A percentile compares a stretch with the other conserved stretches of the same genome.
Evolutionary conservation across 2,797 vertebrate species (phyloP).

Genomic region (Enteromius treurensis): DNA sequence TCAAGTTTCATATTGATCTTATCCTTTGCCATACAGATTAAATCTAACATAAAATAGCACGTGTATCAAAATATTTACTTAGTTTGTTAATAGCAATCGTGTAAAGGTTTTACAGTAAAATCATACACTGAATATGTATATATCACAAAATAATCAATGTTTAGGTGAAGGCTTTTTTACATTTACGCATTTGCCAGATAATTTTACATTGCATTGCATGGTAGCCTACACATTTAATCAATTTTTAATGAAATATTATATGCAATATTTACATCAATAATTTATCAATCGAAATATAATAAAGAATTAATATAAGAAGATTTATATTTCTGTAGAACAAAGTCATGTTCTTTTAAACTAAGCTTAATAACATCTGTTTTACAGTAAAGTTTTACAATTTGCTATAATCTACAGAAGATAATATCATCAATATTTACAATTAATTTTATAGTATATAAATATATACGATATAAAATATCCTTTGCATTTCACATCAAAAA

Average conservation of each 20-base stretch:
- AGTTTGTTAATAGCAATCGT: neutral
- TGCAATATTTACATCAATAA: neutral
- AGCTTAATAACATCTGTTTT: neutral
- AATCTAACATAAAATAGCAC: neutral
- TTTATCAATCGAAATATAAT: no score
- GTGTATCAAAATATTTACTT: neutral
- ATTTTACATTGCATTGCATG: neutral
- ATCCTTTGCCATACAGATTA: neutral
- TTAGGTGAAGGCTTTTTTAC: neutral
- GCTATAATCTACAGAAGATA: neutral
- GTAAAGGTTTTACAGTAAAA: neutral
- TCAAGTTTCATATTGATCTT: neutral
- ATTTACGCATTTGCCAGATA: neutral
- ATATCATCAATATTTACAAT: neutral
- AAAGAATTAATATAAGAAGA: neutral
- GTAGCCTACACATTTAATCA: neutral
- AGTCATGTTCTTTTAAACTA: neutral
- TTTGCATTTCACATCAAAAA: neutral
- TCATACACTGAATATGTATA: neutral
- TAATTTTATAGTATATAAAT: neutral
- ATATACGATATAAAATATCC: neutral
- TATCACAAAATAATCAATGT: neutral
- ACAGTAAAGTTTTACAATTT: neutral
- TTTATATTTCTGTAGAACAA: neutral
- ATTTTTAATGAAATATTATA: neutral